Evolutionary conservation across 2,113 vertebrate genomes (phyloP).

Genomic region (Amphilophus citrinellus): DNA sequence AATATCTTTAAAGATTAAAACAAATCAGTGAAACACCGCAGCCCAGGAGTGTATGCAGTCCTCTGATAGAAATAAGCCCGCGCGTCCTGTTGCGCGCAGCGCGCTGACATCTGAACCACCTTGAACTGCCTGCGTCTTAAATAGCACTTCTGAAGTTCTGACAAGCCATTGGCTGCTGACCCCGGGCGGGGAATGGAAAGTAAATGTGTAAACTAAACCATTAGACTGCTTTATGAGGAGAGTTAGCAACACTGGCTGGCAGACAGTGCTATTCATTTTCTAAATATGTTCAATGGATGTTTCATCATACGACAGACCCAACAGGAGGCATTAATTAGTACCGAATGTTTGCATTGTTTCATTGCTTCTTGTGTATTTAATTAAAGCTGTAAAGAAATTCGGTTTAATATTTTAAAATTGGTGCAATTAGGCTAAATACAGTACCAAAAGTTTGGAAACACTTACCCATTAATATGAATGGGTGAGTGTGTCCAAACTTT

Average conservation of each 20-base stretch:
- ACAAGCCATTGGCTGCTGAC: slow-evolving; percentile 68
- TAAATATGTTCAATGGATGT: neutral
- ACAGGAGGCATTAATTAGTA: neutral
- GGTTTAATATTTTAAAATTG: neutral
- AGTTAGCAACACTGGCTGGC: neutral
- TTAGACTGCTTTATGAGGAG: slow-evolving; percentile 52
- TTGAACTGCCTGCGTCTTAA: slow-evolving; percentile 75
- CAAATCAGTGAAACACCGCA: neutral
- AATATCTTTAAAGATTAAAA: neutral
- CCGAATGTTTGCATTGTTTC: neutral
- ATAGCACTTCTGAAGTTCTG: slow-evolving; percentile 69
- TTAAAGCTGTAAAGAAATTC: neutral
- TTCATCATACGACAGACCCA: neutral
- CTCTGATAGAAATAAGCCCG: neutral
- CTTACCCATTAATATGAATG: too few relatives aligned
- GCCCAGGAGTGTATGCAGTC: neutral
- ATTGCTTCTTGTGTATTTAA: neutral
- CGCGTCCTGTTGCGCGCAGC: slow-evolving; percentile 36
- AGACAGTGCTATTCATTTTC: neutral
- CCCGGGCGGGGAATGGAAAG: slow-evolving; percentile 66
- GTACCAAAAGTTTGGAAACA: too few relatives aligned
- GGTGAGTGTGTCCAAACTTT: too few relatives aligned
- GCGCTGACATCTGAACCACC: slow-evolving; percentile 72
- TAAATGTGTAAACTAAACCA: slow-evolving; percentile 57
- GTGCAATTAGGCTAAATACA: neutral